phyloP scores from a whole-genome alignment of 2,797 vertebrate genomes.

The Tokudaia muenninki region DNA sequence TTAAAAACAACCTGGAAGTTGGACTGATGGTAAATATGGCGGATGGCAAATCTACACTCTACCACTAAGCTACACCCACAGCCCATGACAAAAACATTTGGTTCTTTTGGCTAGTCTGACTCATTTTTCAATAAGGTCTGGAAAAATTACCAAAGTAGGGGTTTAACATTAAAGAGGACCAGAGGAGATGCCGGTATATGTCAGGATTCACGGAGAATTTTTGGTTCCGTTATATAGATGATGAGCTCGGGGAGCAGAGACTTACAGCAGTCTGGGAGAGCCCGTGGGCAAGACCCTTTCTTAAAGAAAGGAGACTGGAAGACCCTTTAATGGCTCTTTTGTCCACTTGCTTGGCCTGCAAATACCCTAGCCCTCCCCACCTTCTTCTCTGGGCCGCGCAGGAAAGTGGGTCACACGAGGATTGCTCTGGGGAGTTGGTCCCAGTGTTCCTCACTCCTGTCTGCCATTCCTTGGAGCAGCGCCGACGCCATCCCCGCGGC shows the following conservation, averaged over 20 bases:
- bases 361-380: neutral
- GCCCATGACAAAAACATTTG: neutral
- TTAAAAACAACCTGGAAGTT: neutral
- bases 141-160: neutral
- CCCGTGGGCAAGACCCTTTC: neutral
- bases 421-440: slow-evolving; percentile 6
- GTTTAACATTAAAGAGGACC: slow-evolving; percentile 39
- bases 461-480: neutral
- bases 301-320: too few relatives aligned
- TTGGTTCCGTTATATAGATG: neutral
- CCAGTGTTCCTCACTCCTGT: neutral
- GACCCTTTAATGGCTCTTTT: slow-evolving; percentile 51
- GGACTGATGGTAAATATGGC: neutral
- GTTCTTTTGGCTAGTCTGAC: slow-evolving; percentile 5
- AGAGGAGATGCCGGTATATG: slow-evolving; percentile 10
- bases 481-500: neutral
- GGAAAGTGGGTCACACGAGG: slow-evolving; percentile 5
- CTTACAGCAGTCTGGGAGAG: neutral
- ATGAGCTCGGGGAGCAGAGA: neutral
- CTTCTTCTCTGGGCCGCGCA: neutral
- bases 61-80: neutral
- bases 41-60: neutral
- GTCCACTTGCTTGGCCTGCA: slow-evolving; percentile 43
- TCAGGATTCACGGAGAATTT: neutral
- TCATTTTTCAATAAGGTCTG: slow-evolving; percentile 41